phyloP scores from a whole-genome alignment of 2,888 invertebrate genomes.

The Salpingus planirostris region DNA sequence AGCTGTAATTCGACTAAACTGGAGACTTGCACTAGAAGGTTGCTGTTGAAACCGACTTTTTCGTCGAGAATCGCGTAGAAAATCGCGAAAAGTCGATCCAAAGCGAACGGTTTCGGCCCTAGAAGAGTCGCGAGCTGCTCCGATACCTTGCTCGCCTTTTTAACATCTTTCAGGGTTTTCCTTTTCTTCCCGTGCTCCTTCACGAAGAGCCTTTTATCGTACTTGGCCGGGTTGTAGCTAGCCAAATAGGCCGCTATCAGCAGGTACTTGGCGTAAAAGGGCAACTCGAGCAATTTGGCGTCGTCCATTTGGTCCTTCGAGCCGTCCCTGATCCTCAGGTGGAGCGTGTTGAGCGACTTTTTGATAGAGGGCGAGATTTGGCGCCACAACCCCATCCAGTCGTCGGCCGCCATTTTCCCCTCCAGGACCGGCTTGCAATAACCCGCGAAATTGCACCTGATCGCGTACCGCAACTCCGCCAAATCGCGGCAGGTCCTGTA shows the following conservation, averaged over 20 bases:
- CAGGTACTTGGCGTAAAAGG: slow-evolving; percentile 83
- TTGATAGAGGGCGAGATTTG: slow-evolving; percentile 69
- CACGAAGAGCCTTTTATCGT: slow-evolving; percentile 79
- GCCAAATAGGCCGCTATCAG: slow-evolving; percentile 87
- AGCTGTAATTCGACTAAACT: slow-evolving; percentile 78
- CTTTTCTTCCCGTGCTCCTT: slow-evolving; percentile 67
- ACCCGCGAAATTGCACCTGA: slow-evolving; percentile 63
- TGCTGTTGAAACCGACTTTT: slow-evolving; percentile 76
- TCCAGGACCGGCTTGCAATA: slow-evolving; percentile 72
- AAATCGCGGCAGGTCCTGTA: slow-evolving; percentile 77
- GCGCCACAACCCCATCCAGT: slow-evolving; percentile 68
- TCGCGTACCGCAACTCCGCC: slow-evolving; percentile 72
- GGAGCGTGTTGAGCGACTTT: slow-evolving; percentile 65
- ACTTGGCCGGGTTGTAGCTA: slow-evolving; percentile 83
- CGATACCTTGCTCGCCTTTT: slow-evolving; percentile 50
- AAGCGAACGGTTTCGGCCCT: slow-evolving; percentile 61
- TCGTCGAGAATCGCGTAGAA: slow-evolving; percentile 67
- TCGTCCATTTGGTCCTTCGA: slow-evolving; percentile 2
- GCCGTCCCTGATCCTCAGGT: slow-evolving; percentile 50
- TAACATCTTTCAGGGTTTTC: slow-evolving; percentile 54
- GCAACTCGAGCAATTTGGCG: slow-evolving; percentile 66
- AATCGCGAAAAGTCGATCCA: slow-evolving; percentile 30
- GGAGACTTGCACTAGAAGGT: slow-evolving; percentile 78
- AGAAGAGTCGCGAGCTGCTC: slow-evolving; percentile 58
- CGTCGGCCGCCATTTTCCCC: slow-evolving; percentile 52